phyloP scores from a whole-genome alignment of 2,113 vertebrate species.

The Siphamia tubifer region DNA sequence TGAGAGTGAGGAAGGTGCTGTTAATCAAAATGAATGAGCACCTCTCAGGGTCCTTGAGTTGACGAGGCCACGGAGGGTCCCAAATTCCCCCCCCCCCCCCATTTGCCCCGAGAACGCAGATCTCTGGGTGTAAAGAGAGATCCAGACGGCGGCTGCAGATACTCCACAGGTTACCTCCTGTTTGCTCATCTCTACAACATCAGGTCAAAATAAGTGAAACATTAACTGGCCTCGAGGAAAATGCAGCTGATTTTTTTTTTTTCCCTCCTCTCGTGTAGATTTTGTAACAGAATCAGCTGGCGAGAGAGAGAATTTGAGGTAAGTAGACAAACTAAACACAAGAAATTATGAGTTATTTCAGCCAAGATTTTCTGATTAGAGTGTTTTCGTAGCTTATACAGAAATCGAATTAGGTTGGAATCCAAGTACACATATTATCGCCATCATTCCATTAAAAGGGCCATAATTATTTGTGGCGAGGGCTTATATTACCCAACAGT shows the following conservation, averaged over 20 bases:
- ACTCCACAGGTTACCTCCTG: not conserved
- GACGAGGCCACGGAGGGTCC: conserved; percentile 27
- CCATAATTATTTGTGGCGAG: conserved; percentile 47
- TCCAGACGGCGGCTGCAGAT: conserved; percentile 24
- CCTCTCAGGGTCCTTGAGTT: conserved; percentile 41
- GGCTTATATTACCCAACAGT: conserved; percentile 44
- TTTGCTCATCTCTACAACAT: not conserved
- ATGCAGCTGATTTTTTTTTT: not conserved
- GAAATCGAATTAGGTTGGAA: conserved; percentile 22
- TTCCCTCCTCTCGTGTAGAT: too few relatives aligned
- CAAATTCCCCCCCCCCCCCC: not conserved
- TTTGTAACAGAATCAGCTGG: not conserved
- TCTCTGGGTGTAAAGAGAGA: conserved; percentile 29
- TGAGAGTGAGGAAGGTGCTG: conserved; percentile 53
- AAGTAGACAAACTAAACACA: not conserved
- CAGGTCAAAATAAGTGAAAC: not conserved
- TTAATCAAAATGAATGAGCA: conserved; percentile 72
- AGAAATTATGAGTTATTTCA: conserved; percentile 17
- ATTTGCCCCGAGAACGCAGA: not conserved
- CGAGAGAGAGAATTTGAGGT: not conserved
- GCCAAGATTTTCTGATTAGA: conserved; percentile 3
- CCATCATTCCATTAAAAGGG: conserved; percentile 50
- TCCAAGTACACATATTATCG: conserved; percentile 39
- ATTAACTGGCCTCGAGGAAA: not conserved
- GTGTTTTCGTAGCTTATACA: conserved; percentile 17